Conservation (phyloP, 1,140 invertebrate species). For the Brachionus paranguensis region DNA sequence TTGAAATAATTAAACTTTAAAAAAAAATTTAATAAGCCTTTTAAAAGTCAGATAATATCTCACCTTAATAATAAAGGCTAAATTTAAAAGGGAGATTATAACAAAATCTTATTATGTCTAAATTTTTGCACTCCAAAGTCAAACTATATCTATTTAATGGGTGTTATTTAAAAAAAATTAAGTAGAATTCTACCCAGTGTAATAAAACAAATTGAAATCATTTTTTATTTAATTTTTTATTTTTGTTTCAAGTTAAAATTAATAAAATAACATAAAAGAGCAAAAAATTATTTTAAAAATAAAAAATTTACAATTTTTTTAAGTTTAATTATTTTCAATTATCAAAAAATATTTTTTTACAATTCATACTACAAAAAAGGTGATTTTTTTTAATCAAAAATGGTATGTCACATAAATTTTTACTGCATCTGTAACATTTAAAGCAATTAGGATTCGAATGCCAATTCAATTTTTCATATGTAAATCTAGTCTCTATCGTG, state of each 20-base stretch:
- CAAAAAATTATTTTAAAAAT: too few relatives aligned
- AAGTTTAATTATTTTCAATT: background rate
- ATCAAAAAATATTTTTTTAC: background rate
- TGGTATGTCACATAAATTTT: background rate
- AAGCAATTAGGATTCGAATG: slow-evolving; percentile 2
- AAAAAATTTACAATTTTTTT: too few relatives aligned
- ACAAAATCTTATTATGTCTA: background rate
- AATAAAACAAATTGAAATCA: too few relatives aligned
- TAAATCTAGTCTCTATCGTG: background rate
- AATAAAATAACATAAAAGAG: too few relatives aligned
- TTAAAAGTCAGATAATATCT: background rate
- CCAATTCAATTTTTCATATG: slow-evolving; percentile 25
- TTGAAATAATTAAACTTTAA: background rate
- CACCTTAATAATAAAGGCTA: background rate
- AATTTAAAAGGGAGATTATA: background rate
- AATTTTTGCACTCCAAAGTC: too few relatives aligned
- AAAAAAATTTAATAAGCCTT: background rate
- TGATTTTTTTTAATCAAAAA: slow-evolving; percentile 23
- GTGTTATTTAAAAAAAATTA: too few relatives aligned
- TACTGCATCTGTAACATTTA: background rate
- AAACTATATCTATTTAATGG: too few relatives aligned
- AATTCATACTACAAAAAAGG: slow-evolving; percentile 12
- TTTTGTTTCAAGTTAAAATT: background rate
- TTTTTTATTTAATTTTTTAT: background rate
- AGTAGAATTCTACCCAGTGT: too few relatives aligned